Percentiles rank a stretch among this genome's conserved stretches.
phyloP scores from a whole-genome alignment of 2,113 vertebrate species.

The Turnix velox region DNA sequence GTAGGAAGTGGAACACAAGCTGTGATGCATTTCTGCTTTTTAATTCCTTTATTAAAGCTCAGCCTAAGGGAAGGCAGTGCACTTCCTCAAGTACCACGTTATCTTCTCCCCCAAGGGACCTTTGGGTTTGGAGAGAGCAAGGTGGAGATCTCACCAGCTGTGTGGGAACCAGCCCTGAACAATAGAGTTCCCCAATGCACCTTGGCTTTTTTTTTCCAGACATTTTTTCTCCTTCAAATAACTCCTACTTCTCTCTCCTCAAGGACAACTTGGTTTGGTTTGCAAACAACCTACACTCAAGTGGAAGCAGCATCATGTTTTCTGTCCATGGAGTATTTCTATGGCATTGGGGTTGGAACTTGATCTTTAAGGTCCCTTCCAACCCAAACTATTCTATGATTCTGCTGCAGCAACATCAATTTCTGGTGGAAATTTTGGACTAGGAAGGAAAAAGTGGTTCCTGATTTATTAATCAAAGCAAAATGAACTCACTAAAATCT shows the following conservation, averaged over 20 bases:
- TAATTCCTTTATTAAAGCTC: neutral
- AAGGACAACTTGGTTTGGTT: neutral
- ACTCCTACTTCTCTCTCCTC: neutral
- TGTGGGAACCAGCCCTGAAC: neutral
- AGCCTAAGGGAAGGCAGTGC: neutral
- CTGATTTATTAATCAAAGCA: neutral
- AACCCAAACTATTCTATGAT: too few species aligned
- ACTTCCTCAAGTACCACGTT: neutral
- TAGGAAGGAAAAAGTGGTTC: neutral
- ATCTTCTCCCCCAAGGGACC: neutral
- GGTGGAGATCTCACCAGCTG: fast-evolving
- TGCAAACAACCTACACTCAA: neutral
- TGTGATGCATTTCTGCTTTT: neutral
- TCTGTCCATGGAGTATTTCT: neutral
- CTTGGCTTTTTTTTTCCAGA: neutral
- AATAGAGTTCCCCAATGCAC: neutral
- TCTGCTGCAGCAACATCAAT: neutral
- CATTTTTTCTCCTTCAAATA: neutral
- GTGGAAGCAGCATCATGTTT: neutral
- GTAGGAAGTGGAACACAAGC: neutral
- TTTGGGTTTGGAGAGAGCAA: neutral
- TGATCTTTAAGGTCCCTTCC: too few species aligned
- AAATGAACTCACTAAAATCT: neutral
- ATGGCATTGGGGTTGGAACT: too few species aligned
- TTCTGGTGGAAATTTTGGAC: neutral